These are phyloP conservation scores for Apamea crenata DNA, from an alignment of 2,888 invertebrate species.

Conservation along the genomic window DNA sequence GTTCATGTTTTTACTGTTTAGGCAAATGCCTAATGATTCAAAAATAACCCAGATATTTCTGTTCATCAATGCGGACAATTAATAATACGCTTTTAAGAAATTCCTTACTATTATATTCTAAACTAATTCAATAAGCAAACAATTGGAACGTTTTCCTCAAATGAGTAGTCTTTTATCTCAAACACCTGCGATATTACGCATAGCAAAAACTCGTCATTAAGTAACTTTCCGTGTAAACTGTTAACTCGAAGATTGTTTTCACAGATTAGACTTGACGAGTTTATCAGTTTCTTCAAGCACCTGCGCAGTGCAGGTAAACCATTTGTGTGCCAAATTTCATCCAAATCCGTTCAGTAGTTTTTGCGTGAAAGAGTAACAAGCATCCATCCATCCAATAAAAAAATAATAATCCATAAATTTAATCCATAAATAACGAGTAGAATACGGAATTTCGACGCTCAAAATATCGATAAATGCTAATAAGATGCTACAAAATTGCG, in stretches of 20 bases:
- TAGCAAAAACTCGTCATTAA: background rate
- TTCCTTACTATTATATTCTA: background rate
- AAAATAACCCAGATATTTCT: background rate
- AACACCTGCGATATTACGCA: slow-evolving; percentile 13
- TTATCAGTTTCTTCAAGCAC: background rate
- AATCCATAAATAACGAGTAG: no score
- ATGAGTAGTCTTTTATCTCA: background rate
- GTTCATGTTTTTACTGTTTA: background rate
- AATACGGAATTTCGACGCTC: no score
- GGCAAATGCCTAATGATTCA: background rate
- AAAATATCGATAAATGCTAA: no score
- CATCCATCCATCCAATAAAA: no score
- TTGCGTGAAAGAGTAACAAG: no score
- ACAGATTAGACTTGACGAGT: background rate
- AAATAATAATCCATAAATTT: no score
- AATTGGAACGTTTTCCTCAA: background rate
- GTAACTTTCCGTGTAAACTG: background rate
- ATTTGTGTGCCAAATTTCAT: no score
- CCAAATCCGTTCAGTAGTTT: no score
- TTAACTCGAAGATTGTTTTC: background rate
- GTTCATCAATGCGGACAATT: background rate
- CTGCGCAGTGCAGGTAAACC: background rate
- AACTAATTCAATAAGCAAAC: background rate
- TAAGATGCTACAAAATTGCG: no score
- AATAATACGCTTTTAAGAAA: background rate